phyloP scores from a whole-genome alignment of 1,140 invertebrate species.

The Bombus superbus region DNA sequence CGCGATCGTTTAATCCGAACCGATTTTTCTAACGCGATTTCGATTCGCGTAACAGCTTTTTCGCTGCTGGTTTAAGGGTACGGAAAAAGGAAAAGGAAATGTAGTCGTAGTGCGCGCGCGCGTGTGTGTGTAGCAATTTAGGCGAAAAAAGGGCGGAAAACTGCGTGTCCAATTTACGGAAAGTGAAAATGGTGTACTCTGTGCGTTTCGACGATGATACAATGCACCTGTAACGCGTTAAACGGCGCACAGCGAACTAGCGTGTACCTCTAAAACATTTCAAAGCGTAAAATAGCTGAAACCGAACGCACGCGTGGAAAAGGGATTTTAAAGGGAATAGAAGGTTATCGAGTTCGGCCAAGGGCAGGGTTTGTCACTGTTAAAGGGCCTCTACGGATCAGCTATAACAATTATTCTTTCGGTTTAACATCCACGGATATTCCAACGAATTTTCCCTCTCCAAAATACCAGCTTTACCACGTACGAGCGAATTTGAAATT shows the following conservation, averaged over 20 bases:
- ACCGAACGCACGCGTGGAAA: constrained; percentile 3
- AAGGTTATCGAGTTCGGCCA: constrained; percentile 20
- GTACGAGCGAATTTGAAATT: neutral
- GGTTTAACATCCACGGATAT: neutral
- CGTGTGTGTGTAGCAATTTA: neutral
- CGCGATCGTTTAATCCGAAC: neutral
- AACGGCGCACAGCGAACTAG: constrained; percentile 28
- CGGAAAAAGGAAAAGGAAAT: neutral
- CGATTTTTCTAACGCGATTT: neutral
- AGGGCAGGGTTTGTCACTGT: constrained; percentile 13
- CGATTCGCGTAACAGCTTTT: neutral
- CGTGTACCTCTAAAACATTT: constrained; percentile 26
- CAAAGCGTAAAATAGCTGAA: constrained; percentile 30
- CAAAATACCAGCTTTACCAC: neutral
- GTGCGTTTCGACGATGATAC: constrained; percentile 27
- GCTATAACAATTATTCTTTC: constrained; percentile 13
- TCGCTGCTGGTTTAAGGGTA: neutral
- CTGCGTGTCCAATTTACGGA: constrained; percentile 11
- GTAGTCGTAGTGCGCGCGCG: neutral
- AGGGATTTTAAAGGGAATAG: constrained; percentile 54
- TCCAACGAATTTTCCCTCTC: neutral
- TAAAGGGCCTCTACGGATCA: constrained; percentile 19
- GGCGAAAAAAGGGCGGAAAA: neutral
- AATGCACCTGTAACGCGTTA: constrained; percentile 42
- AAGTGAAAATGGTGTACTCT: constrained; percentile 36